phyloP scores from a whole-genome alignment of 2,113 vertebrate genomes.

The Puma concolor region DNA sequence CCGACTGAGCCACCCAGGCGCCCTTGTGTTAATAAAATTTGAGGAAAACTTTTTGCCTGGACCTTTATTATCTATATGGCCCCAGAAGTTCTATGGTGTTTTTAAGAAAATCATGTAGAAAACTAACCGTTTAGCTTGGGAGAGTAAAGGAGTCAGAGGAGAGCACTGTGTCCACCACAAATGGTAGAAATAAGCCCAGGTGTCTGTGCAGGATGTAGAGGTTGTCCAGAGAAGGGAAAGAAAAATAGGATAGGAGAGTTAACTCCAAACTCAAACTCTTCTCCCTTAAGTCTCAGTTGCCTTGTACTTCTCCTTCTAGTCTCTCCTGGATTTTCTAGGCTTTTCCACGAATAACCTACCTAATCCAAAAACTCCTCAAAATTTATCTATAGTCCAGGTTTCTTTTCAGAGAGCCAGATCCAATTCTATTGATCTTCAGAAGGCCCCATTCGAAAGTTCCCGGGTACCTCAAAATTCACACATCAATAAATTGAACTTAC shows the following conservation, averaged over 20 bases:
- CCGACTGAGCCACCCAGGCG: too few species aligned
- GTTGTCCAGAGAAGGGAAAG: background rate
- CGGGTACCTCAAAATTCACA: background rate
- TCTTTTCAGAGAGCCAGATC: background rate
- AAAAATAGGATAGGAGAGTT: background rate
- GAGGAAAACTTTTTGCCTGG: background rate
- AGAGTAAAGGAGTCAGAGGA: background rate
- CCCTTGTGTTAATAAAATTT: background rate
- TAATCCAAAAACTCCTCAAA: background rate
- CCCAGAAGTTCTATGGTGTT: background rate
- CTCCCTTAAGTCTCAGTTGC: background rate
- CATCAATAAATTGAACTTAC: background rate
- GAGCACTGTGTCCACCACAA: background rate
- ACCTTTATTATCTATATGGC: background rate
- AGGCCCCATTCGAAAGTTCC: background rate
- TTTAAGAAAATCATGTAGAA: constrained; percentile 47
- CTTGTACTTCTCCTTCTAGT: background rate
- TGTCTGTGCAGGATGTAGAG: background rate
- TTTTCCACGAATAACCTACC: background rate
- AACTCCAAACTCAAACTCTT: background rate
- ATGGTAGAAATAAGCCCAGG: background rate
- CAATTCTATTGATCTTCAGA: background rate
- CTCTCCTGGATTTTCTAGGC: background rate
- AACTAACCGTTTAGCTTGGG: background rate
- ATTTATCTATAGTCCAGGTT: background rate